Evolutionary conservation across 2,888 invertebrate genomes (phyloP).

Genomic region (Parochlus steinenii): DNA sequence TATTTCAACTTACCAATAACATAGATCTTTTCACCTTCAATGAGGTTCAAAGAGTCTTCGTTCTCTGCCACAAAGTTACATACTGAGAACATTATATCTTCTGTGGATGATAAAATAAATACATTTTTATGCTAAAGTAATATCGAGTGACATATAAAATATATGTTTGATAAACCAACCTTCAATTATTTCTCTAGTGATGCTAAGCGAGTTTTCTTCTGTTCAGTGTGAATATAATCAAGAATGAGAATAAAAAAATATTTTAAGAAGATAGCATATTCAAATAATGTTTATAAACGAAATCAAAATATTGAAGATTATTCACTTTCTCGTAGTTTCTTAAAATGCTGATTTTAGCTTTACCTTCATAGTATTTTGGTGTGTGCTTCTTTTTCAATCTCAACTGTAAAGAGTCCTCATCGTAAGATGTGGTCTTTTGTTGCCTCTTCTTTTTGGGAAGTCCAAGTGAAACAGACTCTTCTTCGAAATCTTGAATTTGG

Average conservation of each 20-base stretch:
- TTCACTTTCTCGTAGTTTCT: background rate
- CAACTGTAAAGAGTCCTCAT: slow-evolving; percentile 50
- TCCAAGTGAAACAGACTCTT: slow-evolving; percentile 36
- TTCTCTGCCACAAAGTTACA: slow-evolving; percentile 75
- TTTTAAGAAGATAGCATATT: slow-evolving; percentile 6
- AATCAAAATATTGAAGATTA: slow-evolving; percentile 1
- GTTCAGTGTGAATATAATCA: slow-evolving; percentile 16
- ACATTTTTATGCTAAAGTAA: slow-evolving; percentile 7
- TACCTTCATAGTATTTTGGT: slow-evolving; percentile 50
- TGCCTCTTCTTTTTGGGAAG: slow-evolving; percentile 32
- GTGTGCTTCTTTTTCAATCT: slow-evolving; percentile 52
- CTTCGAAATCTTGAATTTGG: slow-evolving; percentile 38
- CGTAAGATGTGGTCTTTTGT: slow-evolving; percentile 34
- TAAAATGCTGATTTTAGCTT: no score
- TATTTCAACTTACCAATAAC: slow-evolving; percentile 44
- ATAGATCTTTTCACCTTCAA: slow-evolving; percentile 79
- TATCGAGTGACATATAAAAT: slow-evolving; percentile 16
- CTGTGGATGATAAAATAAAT: slow-evolving; percentile 5
- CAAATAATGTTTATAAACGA: slow-evolving; percentile 7
- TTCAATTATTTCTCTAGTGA: slow-evolving; percentile 46
- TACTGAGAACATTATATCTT: slow-evolving; percentile 62
- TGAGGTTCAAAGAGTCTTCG: slow-evolving; percentile 72
- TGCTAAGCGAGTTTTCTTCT: slow-evolving; percentile 58
- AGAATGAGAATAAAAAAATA: slow-evolving; percentile 1
- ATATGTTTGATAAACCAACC: slow-evolving; percentile 20